Evolutionary conservation across 1,140 invertebrate species (phyloP).

Genomic region (Listronotus oregonensis): DNA sequence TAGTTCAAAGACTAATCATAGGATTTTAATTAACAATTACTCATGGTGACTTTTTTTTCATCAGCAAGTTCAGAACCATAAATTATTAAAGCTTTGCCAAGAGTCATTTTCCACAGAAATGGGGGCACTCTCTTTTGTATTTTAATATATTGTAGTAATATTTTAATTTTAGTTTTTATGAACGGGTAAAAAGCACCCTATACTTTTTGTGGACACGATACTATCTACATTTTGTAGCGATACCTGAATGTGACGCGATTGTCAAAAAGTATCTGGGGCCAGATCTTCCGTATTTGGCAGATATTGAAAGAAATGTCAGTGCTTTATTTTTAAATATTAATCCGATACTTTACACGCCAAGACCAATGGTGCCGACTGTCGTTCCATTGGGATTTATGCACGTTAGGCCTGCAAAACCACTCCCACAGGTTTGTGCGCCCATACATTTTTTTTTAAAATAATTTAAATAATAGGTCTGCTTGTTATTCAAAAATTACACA

Average conservation of each 20-base stretch:
- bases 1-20: too few species aligned
- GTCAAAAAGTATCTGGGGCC: slow-evolving; percentile 55
- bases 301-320: slow-evolving; percentile 58
- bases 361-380: slow-evolving; percentile 57
- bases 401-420: slow-evolving; percentile 51
- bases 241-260: slow-evolving; percentile 47
- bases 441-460: too few species aligned
- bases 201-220: slow-evolving; percentile 42
- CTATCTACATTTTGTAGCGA: slow-evolving; percentile 40
- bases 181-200: slow-evolving; percentile 33
- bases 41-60: too few species aligned
- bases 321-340: slow-evolving; percentile 60
- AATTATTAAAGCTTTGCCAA: too few species aligned
- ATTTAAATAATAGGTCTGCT: too few species aligned
- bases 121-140: too few species aligned
- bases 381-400: slow-evolving; percentile 59
- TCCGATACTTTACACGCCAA: slow-evolving; percentile 55
- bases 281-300: slow-evolving; percentile 55
- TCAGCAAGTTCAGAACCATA: too few species aligned
- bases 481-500: too few species aligned
- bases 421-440: slow-evolving; percentile 45
- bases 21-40: too few species aligned
- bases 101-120: too few species aligned
- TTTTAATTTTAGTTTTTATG: slow-evolving; percentile 23
- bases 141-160: too few species aligned